A percentile compares a stretch with the other conserved stretches of the same genome.
Conservation (phyloP, 2,113 vertebrate genomes). For the Nesoenas mayeri region DNA sequence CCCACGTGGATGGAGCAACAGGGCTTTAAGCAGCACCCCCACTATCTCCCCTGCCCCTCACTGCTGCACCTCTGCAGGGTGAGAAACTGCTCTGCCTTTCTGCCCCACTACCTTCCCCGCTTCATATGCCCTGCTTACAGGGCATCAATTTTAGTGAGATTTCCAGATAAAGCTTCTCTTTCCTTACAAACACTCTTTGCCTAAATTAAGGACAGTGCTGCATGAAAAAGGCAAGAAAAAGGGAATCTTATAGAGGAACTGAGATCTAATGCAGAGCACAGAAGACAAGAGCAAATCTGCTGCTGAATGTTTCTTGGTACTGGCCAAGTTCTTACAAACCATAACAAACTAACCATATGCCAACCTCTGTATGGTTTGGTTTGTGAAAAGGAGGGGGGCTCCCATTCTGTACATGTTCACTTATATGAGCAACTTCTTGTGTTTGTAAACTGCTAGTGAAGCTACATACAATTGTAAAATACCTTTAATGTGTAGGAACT, state of each 20-base stretch:
- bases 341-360: not conserved
- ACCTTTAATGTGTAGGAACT: not conserved
- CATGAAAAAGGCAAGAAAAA: not conserved
- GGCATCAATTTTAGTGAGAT: not conserved
- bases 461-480: not conserved
- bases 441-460: not conserved
- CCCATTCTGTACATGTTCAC: not conserved
- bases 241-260: not conserved
- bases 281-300: not conserved
- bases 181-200: not conserved
- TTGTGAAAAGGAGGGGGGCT: not conserved
- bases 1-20: not conserved
- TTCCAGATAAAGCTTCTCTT: not conserved
- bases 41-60: not conserved
- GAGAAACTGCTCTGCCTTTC: not conserved
- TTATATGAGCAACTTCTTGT: not conserved
- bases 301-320: not conserved
- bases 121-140: not conserved
- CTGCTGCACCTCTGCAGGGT: not conserved
- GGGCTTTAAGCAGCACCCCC: not conserved
- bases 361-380: not conserved
- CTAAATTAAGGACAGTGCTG: not conserved
- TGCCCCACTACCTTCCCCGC: not conserved
- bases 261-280: not conserved
- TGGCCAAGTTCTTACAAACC: constrained; percentile 7